A percentile compares a stretch with the other conserved stretches of the same genome.
Conservation (phyloP, 2,113 vertebrate species). For the Carettochelys insculpta region DNA sequence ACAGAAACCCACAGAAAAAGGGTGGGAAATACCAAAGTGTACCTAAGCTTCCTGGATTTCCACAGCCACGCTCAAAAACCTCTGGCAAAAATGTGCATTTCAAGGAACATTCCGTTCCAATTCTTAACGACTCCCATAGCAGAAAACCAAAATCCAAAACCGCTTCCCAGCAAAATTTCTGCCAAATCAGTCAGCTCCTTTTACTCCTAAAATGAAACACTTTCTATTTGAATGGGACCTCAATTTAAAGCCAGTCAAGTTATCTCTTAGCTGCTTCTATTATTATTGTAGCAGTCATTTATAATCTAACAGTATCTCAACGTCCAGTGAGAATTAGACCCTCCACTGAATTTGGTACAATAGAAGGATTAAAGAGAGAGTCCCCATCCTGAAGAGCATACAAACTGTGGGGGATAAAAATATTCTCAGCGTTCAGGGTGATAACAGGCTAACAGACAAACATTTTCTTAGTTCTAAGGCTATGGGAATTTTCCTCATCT, state of each 20-base stretch:
- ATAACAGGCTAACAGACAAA: background rate
- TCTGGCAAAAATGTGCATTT: constrained; percentile 64
- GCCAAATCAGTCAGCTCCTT: constrained; percentile 42
- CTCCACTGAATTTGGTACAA: background rate
- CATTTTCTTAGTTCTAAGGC: background rate
- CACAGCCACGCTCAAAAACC: constrained; percentile 56
- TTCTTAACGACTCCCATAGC: background rate
- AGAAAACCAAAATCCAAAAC: constrained; percentile 57
- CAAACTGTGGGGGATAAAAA: background rate
- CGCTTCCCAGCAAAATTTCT: constrained; percentile 61
- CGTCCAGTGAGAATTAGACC: background rate
- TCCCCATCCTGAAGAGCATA: background rate
- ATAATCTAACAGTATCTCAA: background rate
- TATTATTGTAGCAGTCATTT: constrained; percentile 21
- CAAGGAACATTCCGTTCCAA: constrained; percentile 58
- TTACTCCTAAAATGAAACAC: constrained; percentile 29
- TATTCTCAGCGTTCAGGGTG: background rate
- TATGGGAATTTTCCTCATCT: background rate
- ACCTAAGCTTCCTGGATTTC: constrained; percentile 55
- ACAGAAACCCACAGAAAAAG: constrained; percentile 59
- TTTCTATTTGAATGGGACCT: constrained; percentile 7
- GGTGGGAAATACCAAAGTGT: constrained; percentile 51
- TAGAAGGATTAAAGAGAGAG: background rate
- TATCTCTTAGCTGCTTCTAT: background rate
- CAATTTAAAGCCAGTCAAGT: constrained; percentile 22